Base-by-base conservation (phyloP, 1,140 invertebrate species). In the Papilio polytes region DNA sequence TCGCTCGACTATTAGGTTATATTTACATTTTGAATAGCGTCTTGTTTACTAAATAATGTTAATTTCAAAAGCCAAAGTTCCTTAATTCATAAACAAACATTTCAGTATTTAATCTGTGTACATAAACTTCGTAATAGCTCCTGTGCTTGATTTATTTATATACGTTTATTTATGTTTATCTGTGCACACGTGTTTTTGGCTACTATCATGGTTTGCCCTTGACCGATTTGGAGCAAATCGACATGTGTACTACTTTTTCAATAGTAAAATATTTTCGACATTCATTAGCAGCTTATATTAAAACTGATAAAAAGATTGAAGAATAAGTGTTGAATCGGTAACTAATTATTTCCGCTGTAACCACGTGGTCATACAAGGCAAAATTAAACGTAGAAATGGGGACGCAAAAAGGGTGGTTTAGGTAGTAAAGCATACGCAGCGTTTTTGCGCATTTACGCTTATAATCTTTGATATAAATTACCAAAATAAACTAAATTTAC, bases 121-220 rank as follows among this genome's bases (percentile, higher is more conserved):
- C 36, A 22, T 51, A 22, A 44, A 48, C 36, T 46, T 4, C 3
- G 74, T 76, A 44, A 74, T 74, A 9, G 44, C n/a, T 15, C 22
- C 20, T 13, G n/a, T 48, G 51, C 74, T 76, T 76, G 74, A 76
- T 46, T 22, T 76, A 76, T 76, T 78, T 78, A 78, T 41, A 22
- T 13, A 44, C 36, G 44, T 41, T 78, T 66, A 63, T 78, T 78
- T 78, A 44, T 66, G 77, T 78, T 78, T 78, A 78, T 78, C 77
- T 66, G 31, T 76, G 44, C 44, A 46, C 77, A 78, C 77, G 77
- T 78, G 77, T 78, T 78, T 41, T 63, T 78, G 59, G 77, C 77
- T 63, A 66, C 31, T 63, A 78, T 63, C 56, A 63, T 66, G 56
- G n/a, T n/a, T 18, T 63, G 59, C 12, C 77, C 77, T 78, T 78